A percentile compares a stretch with the other conserved stretches of the same genome.
phyloP scores from a whole-genome alignment of 2,113 vertebrate genomes.

The Macrotis lagotis region DNA sequence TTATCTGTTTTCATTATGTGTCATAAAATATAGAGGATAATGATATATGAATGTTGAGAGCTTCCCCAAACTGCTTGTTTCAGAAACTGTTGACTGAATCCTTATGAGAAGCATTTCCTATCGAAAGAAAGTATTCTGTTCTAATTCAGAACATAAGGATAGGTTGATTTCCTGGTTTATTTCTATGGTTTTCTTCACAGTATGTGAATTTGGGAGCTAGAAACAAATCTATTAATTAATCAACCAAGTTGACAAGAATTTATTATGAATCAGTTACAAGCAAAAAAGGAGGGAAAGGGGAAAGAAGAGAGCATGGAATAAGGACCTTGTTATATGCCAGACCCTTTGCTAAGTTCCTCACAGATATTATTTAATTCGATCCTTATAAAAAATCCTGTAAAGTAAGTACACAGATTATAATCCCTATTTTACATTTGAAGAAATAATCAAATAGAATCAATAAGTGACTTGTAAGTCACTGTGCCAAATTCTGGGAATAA shows the following conservation, averaged over 20 bases:
- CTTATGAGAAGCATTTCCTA: slow-evolving; percentile 2
- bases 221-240: neutral
- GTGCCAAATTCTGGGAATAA: neutral
- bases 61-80: neutral
- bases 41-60: neutral
- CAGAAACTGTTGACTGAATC: neutral
- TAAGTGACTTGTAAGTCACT: neutral
- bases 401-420: neutral
- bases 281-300: neutral
- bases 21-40: neutral
- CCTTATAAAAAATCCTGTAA: neutral
- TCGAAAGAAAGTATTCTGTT: neutral
- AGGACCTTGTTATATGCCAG: neutral
- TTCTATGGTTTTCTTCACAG: neutral
- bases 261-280: neutral
- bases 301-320: neutral
- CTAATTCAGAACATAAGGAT: neutral
- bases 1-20: neutral
- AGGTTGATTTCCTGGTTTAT: slow-evolving; percentile 12
- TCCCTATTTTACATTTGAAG: neutral
- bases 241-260: neutral
- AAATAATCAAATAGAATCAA: neutral
- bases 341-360: neutral
- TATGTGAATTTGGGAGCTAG: neutral
- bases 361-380: neutral